Evolutionary conservation across 2,888 invertebrate species (phyloP), one percentile per base, ranked within the genome.

Genomic region (Temnothorax rugatulus): DNA sequence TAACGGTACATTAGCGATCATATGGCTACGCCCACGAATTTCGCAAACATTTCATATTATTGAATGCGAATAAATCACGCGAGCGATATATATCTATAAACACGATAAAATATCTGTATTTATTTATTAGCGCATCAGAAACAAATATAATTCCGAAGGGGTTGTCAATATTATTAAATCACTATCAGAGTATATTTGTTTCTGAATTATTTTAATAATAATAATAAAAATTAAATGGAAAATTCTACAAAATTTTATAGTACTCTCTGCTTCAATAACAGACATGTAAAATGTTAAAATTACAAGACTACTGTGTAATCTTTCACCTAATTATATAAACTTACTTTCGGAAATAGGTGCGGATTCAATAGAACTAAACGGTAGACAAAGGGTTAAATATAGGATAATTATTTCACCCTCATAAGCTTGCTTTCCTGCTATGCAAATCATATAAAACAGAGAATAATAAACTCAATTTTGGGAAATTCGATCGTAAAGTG

Each of bases 1-100:
- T 71, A 81, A 71, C 13, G 71, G 71, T 71, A 47, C 47, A 81
- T 73, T 81, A 81, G 47, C 18, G 59, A 73, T 73, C 18, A 21
- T 38, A 38, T 61, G 21, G 21, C 59, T 71, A 41, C 9, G 44
- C 18, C 9, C 41, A 18, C 50, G 18, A 63, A 76, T 76, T 61
- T 73, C 63, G 11, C 25, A 41, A 29, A 59, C 38, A 59, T 59
- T 71, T 38, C 38, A 44, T 71, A 73, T 81, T 71, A 18, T 57
- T 47, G 13, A 61, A 38, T 50, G 25, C 38, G n/a, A 59, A 2
- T 25, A 18, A 71, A 71, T 34, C 21, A 44, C 29, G 44, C 4
- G n/a, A 81, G 61, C 25, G 38, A 38, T 29, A n/a, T 38, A 38
- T 25, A 47, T 59, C 21, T n/a, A 8, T 21, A 59, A 57, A 61